A percentile compares a stretch with the other conserved stretches of the same genome.
These are phyloP conservation scores for Crotophaga sulcirostris DNA, from an alignment of 2,113 vertebrate genomes.

Conservation along the genomic window DNA sequence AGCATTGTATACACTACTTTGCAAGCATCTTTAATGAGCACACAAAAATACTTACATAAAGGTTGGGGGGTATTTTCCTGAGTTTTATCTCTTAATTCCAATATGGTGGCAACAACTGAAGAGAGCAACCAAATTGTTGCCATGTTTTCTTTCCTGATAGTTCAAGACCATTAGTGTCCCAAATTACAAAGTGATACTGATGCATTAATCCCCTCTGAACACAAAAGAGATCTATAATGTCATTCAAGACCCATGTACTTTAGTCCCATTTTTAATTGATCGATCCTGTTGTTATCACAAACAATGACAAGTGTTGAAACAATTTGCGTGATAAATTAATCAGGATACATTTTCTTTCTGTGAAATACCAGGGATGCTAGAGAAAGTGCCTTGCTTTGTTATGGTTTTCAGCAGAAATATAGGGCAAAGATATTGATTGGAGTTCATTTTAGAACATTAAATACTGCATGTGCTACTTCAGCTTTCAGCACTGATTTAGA, in stretches of 20 bases:
- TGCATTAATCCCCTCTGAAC: constrained; percentile 43
- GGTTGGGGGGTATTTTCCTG: neutral
- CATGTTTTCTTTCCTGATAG: constrained; percentile 23
- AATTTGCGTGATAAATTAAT: constrained; percentile 54
- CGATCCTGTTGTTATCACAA: constrained; percentile 30
- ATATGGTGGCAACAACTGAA: constrained; percentile 10
- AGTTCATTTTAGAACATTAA: constrained; percentile 39
- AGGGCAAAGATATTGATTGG: neutral
- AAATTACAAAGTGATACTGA: constrained; percentile 28
- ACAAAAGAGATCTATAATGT: constrained; percentile 42
- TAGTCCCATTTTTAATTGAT: constrained; percentile 45
- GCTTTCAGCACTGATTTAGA: neutral
- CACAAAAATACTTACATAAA: neutral
- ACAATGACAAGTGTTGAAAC: constrained; percentile 12
- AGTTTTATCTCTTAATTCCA: constrained; percentile 36
- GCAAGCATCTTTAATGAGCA: constrained; percentile 15
- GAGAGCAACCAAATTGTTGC: constrained; percentile 16
- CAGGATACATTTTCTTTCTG: neutral
- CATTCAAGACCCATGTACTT: constrained; percentile 47
- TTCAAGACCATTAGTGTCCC: constrained; percentile 55
- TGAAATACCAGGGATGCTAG: neutral
- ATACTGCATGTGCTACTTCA: neutral
- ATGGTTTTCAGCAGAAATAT: neutral
- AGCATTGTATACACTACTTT: constrained; percentile 39
- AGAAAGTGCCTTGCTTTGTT: constrained; percentile 12